Conservation (phyloP, 2,888 invertebrate species). For the Drosophila picticornis region DNA sequence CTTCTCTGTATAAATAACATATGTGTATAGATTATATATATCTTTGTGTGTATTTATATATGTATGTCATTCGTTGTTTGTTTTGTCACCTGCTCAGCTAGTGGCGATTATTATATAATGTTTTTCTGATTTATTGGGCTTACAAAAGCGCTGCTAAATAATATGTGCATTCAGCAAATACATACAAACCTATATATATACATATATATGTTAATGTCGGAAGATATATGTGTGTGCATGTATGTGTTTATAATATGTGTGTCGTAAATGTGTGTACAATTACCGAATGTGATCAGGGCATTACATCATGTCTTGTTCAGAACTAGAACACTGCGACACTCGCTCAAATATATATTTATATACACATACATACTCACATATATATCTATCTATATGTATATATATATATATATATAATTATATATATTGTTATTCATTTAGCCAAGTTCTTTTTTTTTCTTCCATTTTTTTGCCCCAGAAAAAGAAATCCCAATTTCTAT, state of each 20-base stretch:
- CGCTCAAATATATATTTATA: background rate
- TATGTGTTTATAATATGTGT: background rate
- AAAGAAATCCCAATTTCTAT: background rate
- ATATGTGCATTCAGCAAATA: slow-evolving; percentile 14
- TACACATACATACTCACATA: background rate
- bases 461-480: background rate
- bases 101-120: slow-evolving; percentile 14
- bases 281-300: slow-evolving; percentile 6
- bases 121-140: slow-evolving; percentile 2
- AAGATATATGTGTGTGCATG: background rate
- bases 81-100: slow-evolving; percentile 11
- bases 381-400: background rate
- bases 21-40: background rate
- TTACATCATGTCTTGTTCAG: slow-evolving; percentile 8
- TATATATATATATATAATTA: background rate
- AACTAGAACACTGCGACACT: slow-evolving; percentile 1
- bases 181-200: background rate
- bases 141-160: slow-evolving; percentile 2
- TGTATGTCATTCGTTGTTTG: slow-evolving; percentile 3
- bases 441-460: background rate
- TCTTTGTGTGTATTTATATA: background rate
- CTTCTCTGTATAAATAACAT: background rate
- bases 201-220: background rate
- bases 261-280: background rate
- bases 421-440: background rate